Conservation (phyloP, 1,140 invertebrate species). For the Sarcophaga bullata region DNA sequence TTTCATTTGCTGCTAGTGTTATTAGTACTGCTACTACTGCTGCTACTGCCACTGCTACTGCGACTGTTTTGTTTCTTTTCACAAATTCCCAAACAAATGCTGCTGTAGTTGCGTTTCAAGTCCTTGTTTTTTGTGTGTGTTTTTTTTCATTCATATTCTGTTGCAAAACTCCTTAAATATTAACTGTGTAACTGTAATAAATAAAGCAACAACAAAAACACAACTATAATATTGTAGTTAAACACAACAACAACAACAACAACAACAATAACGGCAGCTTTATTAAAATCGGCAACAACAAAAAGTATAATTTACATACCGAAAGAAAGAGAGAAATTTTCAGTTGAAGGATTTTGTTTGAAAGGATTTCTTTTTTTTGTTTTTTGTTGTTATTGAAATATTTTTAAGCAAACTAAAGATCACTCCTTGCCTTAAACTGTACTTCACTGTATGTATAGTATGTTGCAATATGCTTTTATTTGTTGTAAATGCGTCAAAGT, state of each 20-base stretch:
- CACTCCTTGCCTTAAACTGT: too few relatives aligned
- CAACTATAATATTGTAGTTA: not conserved
- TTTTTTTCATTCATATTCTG: too few relatives aligned
- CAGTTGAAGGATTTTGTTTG: not conserved
- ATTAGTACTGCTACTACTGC: too few relatives aligned
- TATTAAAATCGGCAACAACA: not conserved
- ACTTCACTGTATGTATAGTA: not conserved
- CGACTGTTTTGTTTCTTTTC: not conserved
- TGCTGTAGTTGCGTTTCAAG: not conserved
- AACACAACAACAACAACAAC: not conserved
- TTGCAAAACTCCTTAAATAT: conserved; percentile 2
- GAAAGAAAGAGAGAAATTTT: not conserved
- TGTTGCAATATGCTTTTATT: not conserved
- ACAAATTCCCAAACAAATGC: too few relatives aligned
- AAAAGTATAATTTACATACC: not conserved
- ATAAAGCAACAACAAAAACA: not conserved
- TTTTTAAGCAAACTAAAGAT: too few relatives aligned
- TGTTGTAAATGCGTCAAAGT: not conserved
- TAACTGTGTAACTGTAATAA: conserved; percentile 22
- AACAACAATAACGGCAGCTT: not conserved
- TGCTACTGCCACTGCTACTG: not conserved
- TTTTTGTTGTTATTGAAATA: not conserved
- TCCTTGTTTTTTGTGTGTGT: not conserved
- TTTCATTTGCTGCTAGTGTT: not conserved
- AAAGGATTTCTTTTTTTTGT: not conserved